These are phyloP conservation scores for Ectemnius lituratus DNA, from an alignment of 2,888 invertebrate species.

Conservation along the genomic window DNA sequence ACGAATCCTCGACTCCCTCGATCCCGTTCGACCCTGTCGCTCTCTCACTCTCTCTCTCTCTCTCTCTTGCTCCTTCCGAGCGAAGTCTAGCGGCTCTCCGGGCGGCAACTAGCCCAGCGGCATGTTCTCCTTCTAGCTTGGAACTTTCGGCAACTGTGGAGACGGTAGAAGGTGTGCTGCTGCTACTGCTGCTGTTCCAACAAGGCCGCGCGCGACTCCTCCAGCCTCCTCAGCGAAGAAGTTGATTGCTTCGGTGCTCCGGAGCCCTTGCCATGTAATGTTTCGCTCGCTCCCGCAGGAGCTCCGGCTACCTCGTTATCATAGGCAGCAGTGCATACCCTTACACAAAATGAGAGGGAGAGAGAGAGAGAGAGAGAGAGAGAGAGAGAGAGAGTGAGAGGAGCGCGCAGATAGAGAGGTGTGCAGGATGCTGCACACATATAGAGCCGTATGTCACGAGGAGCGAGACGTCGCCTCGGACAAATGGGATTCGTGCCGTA, in stretches of 20 bases:
- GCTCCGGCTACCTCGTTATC: constrained; percentile 1
- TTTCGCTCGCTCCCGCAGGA: constrained; percentile 22
- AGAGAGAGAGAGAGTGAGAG: constrained; percentile 5
- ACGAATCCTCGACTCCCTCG: constrained; percentile 42
- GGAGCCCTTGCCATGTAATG: constrained; percentile 23
- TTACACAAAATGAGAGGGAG: not conserved
- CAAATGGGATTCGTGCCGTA: constrained; percentile 63
- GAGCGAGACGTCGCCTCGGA: constrained; percentile 58
- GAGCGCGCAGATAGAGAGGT: not conserved
- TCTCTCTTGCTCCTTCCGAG: constrained; percentile 28
- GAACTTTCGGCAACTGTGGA: constrained; percentile 51
- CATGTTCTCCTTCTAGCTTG: constrained; percentile 40
- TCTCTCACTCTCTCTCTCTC: constrained; percentile 38
- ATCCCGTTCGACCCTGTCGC: constrained; percentile 4
- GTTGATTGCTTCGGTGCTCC: constrained; percentile 47
- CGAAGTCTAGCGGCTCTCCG: no score
- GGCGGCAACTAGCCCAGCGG: constrained; percentile 35
- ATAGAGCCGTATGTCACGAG: constrained; percentile 49
- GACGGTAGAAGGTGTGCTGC: constrained; percentile 28
- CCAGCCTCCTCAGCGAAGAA: constrained; percentile 29
- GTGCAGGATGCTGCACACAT: constrained; percentile 1
- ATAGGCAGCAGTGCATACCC: not conserved
- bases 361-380: constrained; percentile 1
- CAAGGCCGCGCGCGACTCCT: constrained; percentile 13
- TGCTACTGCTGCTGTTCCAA: constrained; percentile 19